Conservation (phyloP, 2,888 invertebrate species). For the Scelioninae gen. 1 region DNA sequence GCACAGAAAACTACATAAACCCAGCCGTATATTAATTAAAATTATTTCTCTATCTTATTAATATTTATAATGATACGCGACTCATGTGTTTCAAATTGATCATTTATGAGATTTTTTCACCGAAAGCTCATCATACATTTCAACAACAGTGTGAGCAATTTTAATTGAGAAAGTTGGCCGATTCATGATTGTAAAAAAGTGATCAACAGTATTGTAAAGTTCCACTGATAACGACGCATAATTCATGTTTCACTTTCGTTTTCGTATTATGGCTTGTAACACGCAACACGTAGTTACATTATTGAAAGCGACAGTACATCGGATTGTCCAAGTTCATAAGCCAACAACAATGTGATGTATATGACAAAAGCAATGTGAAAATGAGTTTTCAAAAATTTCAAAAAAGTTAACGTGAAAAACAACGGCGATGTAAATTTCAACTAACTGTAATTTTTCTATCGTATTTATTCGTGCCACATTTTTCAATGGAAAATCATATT, state of each 20-base stretch:
- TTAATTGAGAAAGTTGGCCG: constrained; percentile 18
- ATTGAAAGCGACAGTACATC: constrained; percentile 40
- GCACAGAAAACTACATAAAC: constrained; percentile 35
- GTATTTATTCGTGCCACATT: too few species aligned
- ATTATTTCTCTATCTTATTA: constrained; percentile 51
- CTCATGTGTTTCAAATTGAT: constrained; percentile 24
- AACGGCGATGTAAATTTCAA: too few species aligned
- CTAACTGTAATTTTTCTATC: too few species aligned
- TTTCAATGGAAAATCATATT: too few species aligned
- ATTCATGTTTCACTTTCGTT: constrained; percentile 40
- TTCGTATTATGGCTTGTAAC: constrained; percentile 27
- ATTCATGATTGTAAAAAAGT: neutral
- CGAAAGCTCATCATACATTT: constrained; percentile 7
- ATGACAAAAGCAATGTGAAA: constrained; percentile 7
- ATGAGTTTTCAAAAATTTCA: neutral
- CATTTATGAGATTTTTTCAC: constrained; percentile 2
- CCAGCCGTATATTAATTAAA: constrained; percentile 53
- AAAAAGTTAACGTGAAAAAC: too few species aligned
- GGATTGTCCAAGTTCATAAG: constrained; percentile 26
- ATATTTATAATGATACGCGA: constrained; percentile 36
- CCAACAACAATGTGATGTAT: constrained; percentile 17
- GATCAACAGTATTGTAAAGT: constrained; percentile 8
- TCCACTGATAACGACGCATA: constrained; percentile 23
- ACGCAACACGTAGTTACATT: constrained; percentile 45
- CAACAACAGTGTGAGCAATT: neutral